Evolutionary conservation across 2,113 vertebrate species (phyloP).

Genomic region (Entelurus aequoreus): DNA sequence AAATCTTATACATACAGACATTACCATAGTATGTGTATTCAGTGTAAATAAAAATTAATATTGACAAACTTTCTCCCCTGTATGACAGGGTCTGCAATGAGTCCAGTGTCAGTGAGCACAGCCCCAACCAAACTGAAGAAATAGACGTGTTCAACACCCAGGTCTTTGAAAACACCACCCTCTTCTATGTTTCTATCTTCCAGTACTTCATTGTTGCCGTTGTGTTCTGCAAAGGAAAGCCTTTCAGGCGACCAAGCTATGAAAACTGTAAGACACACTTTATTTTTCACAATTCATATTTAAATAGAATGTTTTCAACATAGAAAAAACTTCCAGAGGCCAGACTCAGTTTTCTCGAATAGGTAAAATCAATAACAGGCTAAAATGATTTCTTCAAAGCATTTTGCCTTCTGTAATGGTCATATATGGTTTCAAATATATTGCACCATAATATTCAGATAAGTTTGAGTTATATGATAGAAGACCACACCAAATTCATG

Average conservation of each 20-base stretch:
- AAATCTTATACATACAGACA: no score
- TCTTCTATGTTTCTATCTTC: constrained; percentile 94
- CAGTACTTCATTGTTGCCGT: constrained; percentile 94
- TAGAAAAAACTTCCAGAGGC: neutral
- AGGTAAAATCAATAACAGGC: no score
- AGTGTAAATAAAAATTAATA: neutral
- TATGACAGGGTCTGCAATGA: constrained; percentile 74
- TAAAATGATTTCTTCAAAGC: neutral
- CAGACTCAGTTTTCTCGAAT: neutral
- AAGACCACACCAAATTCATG: no score
- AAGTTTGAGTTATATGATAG: no score
- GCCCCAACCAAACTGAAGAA: constrained; percentile 59
- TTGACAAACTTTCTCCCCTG: constrained; percentile 3
- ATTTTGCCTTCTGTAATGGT: neutral
- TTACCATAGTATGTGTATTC: neutral
- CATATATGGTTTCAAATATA: no score
- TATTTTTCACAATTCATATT: no score
- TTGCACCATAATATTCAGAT: no score
- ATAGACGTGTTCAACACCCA: constrained; percentile 77
- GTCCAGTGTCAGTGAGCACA: constrained; percentile 38
- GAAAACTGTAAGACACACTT: constrained; percentile 81
- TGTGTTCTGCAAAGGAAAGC: constrained; percentile 93
- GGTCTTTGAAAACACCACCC: constrained; percentile 94
- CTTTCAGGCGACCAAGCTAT: constrained; percentile 93
- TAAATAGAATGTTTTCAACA: neutral